A percentile compares a stretch with the other conserved stretches of the same genome.
Conservation (phyloP, 2,888 invertebrate species). For the Chironomus tentans region DNA sequence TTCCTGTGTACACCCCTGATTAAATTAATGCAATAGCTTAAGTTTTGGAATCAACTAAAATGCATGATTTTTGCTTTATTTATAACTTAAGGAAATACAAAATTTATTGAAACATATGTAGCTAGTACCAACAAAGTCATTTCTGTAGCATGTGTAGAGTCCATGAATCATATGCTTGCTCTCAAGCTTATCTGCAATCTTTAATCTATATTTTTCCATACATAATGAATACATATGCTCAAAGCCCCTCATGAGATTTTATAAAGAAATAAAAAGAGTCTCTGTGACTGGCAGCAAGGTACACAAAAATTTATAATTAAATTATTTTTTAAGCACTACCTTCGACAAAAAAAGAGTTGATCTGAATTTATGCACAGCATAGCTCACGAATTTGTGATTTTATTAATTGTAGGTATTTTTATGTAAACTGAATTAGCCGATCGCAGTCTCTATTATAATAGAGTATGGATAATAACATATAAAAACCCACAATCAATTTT, state of each 20-base stretch:
- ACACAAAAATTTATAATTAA: background rate
- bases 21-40: no score
- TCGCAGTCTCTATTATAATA: background rate
- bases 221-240: no score
- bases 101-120: no score
- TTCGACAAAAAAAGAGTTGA: background rate
- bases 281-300: background rate
- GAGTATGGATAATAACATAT: no score
- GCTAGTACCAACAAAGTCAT: no score
- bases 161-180: background rate
- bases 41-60: no score
- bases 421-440: background rate
- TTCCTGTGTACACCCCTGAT: no score
- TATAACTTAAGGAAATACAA: no score
- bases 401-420: background rate
- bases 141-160: background rate
- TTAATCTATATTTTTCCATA: background rate
- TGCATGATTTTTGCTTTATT: no score
- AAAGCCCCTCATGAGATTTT: background rate
- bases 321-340: background rate
- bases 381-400: background rate
- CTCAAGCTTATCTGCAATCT: background rate
- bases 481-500: background rate
- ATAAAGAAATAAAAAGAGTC: background rate
- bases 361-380: background rate